Percentiles rank a stretch among this genome's conserved stretches.
Conservation (phyloP, 2,113 vertebrate species). For the Lophius piscatorius region DNA sequence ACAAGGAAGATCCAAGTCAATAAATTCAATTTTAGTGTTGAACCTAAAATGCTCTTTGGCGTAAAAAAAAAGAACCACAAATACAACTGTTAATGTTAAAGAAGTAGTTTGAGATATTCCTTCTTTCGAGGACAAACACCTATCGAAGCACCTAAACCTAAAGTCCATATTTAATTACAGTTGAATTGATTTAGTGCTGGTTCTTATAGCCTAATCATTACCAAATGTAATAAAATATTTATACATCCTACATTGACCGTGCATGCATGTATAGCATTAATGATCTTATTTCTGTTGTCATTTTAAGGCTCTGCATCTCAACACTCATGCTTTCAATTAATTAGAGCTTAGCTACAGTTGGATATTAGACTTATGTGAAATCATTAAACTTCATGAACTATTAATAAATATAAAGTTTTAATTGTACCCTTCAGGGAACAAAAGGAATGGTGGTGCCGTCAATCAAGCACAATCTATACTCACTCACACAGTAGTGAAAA, state of each 20-base stretch:
- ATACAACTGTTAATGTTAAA: constrained; percentile 21
- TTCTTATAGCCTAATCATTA: background rate
- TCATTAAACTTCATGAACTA: background rate
- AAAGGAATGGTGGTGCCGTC: background rate
- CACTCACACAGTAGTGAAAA: background rate
- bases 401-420: background rate
- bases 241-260: background rate
- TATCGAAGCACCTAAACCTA: constrained; percentile 13
- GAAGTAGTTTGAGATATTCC: background rate
- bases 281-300: background rate
- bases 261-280: background rate
- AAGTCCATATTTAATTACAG: constrained; percentile 2
- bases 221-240: background rate
- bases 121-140: background rate
- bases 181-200: background rate
- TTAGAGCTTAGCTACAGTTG: background rate
- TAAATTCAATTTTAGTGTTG: constrained; percentile 47
- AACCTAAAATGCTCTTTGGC: constrained; percentile 28
- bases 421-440: no score
- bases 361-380: background rate
- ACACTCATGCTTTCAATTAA: background rate
- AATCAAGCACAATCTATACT: background rate
- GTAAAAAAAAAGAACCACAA: constrained; percentile 6
- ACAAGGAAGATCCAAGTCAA: constrained; percentile 32
- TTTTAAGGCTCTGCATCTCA: background rate